Conservation (phyloP, 2,888 invertebrate genomes). For the Plutella xylostella region DNA sequence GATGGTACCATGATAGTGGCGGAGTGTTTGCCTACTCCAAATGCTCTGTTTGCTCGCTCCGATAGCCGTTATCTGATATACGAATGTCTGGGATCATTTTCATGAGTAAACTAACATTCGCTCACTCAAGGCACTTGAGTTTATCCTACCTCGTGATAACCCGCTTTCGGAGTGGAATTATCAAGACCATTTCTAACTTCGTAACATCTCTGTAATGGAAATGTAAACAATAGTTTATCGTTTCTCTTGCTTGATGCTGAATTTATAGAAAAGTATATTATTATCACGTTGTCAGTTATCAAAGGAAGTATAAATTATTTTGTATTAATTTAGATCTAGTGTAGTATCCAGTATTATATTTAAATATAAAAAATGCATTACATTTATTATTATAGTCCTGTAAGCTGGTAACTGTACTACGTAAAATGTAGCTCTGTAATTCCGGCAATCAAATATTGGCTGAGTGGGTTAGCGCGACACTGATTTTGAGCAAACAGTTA, state of each 20-base stretch:
- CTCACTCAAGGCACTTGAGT: constrained; percentile 51
- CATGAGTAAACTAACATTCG: constrained; percentile 33
- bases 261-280: too few relatives aligned
- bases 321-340: too few relatives aligned
- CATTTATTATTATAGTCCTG: too few relatives aligned
- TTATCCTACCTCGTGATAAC: constrained; percentile 38
- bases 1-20: constrained; percentile 48
- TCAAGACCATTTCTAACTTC: too few relatives aligned
- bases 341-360: too few relatives aligned
- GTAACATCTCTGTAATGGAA: too few relatives aligned
- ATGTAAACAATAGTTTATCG: too few relatives aligned
- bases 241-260: too few relatives aligned
- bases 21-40: constrained; percentile 57
- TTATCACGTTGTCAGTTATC: too few relatives aligned
- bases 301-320: too few relatives aligned
- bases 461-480: constrained; percentile 56
- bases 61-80: constrained; percentile 41
- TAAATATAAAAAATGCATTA: too few relatives aligned
- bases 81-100: constrained; percentile 55
- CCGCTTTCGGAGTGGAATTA: constrained; percentile 19
- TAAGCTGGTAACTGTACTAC: not conserved
- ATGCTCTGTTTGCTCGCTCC: constrained; percentile 48
- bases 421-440: constrained; percentile 33
- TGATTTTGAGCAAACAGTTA: constrained; percentile 62
- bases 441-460: constrained; percentile 61